These are phyloP conservation scores for Pelagia noctiluca DNA, from an alignment of 30 jellyfish, hydroid and myxozoan species.

Conservation along the genomic window DNA sequence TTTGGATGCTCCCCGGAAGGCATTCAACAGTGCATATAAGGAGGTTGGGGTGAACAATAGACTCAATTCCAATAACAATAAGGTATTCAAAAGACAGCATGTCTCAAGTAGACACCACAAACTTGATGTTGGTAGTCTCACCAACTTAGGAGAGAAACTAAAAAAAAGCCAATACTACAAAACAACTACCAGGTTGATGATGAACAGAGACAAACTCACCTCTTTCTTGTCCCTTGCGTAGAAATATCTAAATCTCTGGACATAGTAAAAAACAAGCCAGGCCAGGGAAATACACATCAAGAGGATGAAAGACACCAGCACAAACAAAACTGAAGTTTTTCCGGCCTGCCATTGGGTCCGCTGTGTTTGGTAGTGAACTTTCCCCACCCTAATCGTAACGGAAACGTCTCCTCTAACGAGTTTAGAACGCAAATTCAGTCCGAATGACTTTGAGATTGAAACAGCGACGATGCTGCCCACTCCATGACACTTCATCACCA, in stretches of 20 bases:
- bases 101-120: too few species aligned
- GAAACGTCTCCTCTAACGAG: background rate
- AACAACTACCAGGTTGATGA: too few species aligned
- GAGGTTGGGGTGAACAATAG: too few species aligned
- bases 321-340: conserved; percentile 91
- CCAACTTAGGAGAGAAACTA: too few species aligned
- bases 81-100: too few species aligned
- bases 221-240: conserved; percentile 92
- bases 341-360: conserved; percentile 85
- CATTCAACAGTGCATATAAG: too few species aligned
- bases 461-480: conserved; percentile 72
- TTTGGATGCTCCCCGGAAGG: too few species aligned
- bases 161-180: too few species aligned
- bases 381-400: conserved; percentile 67
- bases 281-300: conserved; percentile 97
- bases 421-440: conserved; percentile 28
- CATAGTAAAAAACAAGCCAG: conserved; percentile 97
- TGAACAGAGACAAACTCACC: too few species aligned
- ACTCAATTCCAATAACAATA: too few species aligned
- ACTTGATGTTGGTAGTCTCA: too few species aligned
- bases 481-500: conserved; percentile 39
- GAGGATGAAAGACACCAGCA: conserved; percentile 91
- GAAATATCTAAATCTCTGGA: conserved; percentile 89
- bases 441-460: conserved; percentile 44
- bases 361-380: conserved; percentile 41